Conservation (phyloP, 2,113 vertebrate species). For the Hydrolagus affinis region DNA sequence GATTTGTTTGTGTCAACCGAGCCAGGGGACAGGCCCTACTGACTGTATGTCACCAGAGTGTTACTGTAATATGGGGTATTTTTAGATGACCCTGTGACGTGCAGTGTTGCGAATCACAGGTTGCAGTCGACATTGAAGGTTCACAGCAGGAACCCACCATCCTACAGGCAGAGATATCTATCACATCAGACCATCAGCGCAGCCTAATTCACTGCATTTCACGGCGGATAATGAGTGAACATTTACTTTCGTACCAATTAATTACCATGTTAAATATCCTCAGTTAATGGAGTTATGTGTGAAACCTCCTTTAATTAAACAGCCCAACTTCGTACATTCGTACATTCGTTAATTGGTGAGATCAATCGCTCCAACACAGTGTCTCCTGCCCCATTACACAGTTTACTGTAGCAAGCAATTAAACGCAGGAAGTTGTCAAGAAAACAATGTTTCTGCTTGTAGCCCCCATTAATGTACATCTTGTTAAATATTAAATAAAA, state of each 20-base stretch:
- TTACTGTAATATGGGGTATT: no score
- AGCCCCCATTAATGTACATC: no score
- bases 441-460: no score
- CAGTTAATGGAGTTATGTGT: background rate
- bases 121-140: no score
- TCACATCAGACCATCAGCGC: slow-evolving; percentile 20
- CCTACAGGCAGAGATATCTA: background rate
- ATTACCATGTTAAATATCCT: background rate
- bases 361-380: background rate
- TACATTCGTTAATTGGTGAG: background rate
- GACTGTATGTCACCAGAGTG: no score
- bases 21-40: no score
- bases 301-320: background rate
- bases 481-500: no score
- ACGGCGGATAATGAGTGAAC: background rate
- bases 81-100: no score
- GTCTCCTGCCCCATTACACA: background rate
- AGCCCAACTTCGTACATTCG: background rate
- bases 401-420: background rate
- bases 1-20: no score
- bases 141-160: no score
- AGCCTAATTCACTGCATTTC: slow-evolving; percentile 21
- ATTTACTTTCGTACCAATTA: background rate
- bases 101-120: no score
- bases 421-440: background rate